Evolutionary conservation across 2,113 vertebrate species (phyloP).

Genomic region (Suncus etruscus): DNA sequence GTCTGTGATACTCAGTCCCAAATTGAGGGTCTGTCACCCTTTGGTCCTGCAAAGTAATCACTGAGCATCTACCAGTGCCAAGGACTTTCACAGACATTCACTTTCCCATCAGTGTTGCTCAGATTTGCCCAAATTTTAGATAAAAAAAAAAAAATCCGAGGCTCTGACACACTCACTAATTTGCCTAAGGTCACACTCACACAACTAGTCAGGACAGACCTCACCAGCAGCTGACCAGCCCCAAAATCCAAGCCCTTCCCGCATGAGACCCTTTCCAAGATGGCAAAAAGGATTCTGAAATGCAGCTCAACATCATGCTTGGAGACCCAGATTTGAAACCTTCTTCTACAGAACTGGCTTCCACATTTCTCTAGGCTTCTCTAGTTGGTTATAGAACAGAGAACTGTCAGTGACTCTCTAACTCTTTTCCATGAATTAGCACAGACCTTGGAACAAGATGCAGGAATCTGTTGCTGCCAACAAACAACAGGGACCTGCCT

Average conservation of each 20-base stretch:
- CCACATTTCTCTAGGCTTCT: neutral
- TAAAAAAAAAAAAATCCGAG: too few relatives aligned
- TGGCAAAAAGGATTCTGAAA: neutral
- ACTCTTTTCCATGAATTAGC: slow-evolving; percentile 36
- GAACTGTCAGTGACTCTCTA: slow-evolving; percentile 7
- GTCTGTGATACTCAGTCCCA: too few relatives aligned
- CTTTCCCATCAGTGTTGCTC: neutral
- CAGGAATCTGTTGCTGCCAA: slow-evolving; percentile 11
- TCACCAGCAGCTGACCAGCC: neutral
- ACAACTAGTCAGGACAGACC: neutral
- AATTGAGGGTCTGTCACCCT: too few relatives aligned
- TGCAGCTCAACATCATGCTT: neutral
- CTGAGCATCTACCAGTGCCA: neutral
- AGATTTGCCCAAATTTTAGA: neutral
- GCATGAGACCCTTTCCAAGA: neutral
- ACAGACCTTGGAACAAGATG: slow-evolving; percentile 26
- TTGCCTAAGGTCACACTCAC: neutral
- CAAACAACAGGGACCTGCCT: slow-evolving; percentile 6
- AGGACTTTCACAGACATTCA: neutral
- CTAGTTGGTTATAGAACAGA: neutral
- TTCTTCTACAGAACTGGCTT: neutral
- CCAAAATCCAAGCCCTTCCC: neutral
- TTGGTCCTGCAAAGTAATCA: neutral
- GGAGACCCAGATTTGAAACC: neutral
- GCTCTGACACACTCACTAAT: neutral